Percentiles rank a stretch among this genome's conserved stretches.
Conservation (phyloP, 2,888 invertebrate species). For the Spodoptera exigua region DNA sequence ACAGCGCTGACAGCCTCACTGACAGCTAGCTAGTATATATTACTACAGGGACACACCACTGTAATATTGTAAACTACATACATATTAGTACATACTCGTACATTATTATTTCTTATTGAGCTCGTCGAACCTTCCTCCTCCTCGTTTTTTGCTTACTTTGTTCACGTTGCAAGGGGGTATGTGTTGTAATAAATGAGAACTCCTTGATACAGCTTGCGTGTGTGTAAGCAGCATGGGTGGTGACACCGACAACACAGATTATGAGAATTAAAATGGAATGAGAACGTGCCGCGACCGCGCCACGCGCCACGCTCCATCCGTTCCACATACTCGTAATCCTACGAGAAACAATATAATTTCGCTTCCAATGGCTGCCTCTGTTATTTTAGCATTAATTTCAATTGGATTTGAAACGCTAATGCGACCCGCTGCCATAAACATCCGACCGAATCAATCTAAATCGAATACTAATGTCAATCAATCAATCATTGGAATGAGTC, state of each 20-base stretch:
- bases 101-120: no score
- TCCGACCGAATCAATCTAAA: conserved; percentile 43
- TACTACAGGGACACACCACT: no score
- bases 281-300: not conserved
- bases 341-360: conserved; percentile 25
- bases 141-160: no score
- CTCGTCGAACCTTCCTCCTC: no score
- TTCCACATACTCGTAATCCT: conserved; percentile 25
- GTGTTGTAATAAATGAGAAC: no score
- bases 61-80: no score
- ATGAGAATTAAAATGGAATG: conserved; percentile 30
- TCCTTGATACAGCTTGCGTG: no score
- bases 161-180: no score
- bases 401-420: conserved; percentile 36
- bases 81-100: no score
- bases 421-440: conserved; percentile 8
- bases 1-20: not conserved
- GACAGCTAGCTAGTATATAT: no score
- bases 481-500: conserved; percentile 36
- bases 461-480: conserved; percentile 39
- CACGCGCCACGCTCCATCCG: conserved; percentile 8
- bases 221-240: no score
- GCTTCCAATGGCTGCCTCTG: conserved; percentile 5
- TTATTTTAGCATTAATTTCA: conserved; percentile 41
- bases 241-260: conserved; percentile 16